Base-by-base conservation (phyloP, 2,113 vertebrate genomes). In the Taurulus bubalis region DNA sequence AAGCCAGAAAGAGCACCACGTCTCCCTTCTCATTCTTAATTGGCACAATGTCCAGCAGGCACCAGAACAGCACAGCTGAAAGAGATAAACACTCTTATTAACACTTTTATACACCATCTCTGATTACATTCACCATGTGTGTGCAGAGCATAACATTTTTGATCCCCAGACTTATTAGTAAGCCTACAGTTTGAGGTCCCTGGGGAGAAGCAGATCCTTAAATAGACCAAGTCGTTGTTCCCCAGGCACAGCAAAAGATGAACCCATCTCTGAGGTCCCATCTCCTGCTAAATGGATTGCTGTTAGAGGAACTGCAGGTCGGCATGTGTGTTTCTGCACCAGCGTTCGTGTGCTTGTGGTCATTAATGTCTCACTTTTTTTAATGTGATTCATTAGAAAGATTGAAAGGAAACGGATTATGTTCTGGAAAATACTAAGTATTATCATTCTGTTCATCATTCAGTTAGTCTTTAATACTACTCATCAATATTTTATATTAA, bases 1-100 rank as follows among this genome's bases (percentile, higher is more conserved):
- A 99, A 30, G 97, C 96, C 92, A 99, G 95, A 90, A 99, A 98
- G 58, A 99, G 97, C 36, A 99, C 98, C 87, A 99, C 98, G n/a
- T 99, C 98, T 78, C 98, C 97, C 90, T 99, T 99, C 86, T 99
- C 98, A 62, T 99, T 99, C 94, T 99, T 99, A 95, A 99, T 99
- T 77, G 98, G 97, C 87, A 99, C 97, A 77, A 99, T 96, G 89
- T 99, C 98, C 95, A 99, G 83, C 59, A 99, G 96, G 93, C 98
- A 99, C 98, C 98, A 99, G 93, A 99, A 99, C 75, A 97, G 94
- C 91, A 94, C 95, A 59, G 95, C 98, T 99, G 94, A 20, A 89
- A 84, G 16, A 62, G 34, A 49, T 45, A 71, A 81, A 83, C 24
- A 73, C 60, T 62, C 60, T 60, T 55, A 71, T 77, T 75, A 88